Evolutionary conservation across 2,797 vertebrate species (phyloP), one percentile per base, ranked within the genome.

Genomic region (Fistularia commersonii): DNA sequence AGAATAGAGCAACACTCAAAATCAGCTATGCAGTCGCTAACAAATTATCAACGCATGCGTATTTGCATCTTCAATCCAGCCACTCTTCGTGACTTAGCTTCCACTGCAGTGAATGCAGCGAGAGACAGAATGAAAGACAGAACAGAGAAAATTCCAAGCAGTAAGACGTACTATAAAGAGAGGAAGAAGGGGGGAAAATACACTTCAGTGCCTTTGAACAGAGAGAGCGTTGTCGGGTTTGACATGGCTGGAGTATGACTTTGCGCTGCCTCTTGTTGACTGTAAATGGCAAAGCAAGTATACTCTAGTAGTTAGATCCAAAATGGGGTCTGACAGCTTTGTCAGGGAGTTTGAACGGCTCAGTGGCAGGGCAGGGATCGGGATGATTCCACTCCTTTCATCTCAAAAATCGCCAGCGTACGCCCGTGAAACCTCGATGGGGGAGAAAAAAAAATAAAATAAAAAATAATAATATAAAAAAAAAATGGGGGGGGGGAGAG

Each of bases 261-360:
- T 80, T 65, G 69, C 51, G 45, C 43, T 66, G 65, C 57, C 85
- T 69, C 45, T 75, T 56, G 72, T 57, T 83, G 81, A 93, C 89
- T 90, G 85, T 84, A 80, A 84, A 73, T 72, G 91, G 88, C 90
- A 91, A 85, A 54, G 45, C 39, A 87, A 85, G 90, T 92, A 92
- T 83, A 87, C 83, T 73, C 62, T 80, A 43, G 54, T 77, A 80
- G 81, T 77, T 85, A 71, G 79, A 62, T 80, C 82, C 80, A 83
- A 88, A 90, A 91, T 92, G 83, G 84, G 86, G 88, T 64, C 84
- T 91, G 91, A 93, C 89, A 93, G 90, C 75, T 83, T 86, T 90
- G 90, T 91, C 90, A 92, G 89, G 81, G 89, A 91, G 88, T 86
- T 82, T 85, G 85, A 90, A 81, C 82, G 71, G 87, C 85, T 89